Conservation (phyloP, 1,140 invertebrate genomes). For the Piezodorus guildinii region DNA sequence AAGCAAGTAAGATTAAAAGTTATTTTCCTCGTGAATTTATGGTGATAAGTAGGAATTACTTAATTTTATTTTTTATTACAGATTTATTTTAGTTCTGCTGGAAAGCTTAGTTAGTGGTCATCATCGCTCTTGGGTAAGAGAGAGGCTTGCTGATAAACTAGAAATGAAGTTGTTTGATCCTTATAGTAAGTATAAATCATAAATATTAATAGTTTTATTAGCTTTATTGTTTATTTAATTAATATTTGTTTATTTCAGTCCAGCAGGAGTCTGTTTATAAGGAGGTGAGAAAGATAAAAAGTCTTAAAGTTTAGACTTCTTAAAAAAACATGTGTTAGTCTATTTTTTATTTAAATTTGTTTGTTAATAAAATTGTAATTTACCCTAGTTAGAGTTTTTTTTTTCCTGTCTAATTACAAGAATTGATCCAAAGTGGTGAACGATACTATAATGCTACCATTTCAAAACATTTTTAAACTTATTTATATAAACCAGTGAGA, state of each 20-base stretch:
- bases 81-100: slow-evolving; percentile 58
- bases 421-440: no score
- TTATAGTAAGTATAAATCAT: slow-evolving; percentile 56
- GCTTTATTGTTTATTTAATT: background rate
- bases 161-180: slow-evolving; percentile 65
- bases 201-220: slow-evolving; percentile 32
- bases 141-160: slow-evolving; percentile 62
- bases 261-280: background rate
- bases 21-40: background rate
- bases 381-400: no score
- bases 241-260: background rate
- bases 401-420: no score
- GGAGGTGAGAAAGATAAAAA: background rate
- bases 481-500: no score
- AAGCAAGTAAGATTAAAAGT: background rate
- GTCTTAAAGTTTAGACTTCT: background rate
- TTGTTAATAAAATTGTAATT: no score
- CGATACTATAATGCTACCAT: no score
- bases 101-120: slow-evolving; percentile 68
- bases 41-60: background rate
- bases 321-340: no score
- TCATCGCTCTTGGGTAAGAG: slow-evolving; percentile 47
- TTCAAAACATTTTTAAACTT: no score
- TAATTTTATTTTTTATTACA: slow-evolving; percentile 30
- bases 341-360: no score